These are phyloP conservation scores for Danio jaintianensis DNA, from an alignment of 2,797 vertebrate genomes.

Conservation along the genomic window DNA sequence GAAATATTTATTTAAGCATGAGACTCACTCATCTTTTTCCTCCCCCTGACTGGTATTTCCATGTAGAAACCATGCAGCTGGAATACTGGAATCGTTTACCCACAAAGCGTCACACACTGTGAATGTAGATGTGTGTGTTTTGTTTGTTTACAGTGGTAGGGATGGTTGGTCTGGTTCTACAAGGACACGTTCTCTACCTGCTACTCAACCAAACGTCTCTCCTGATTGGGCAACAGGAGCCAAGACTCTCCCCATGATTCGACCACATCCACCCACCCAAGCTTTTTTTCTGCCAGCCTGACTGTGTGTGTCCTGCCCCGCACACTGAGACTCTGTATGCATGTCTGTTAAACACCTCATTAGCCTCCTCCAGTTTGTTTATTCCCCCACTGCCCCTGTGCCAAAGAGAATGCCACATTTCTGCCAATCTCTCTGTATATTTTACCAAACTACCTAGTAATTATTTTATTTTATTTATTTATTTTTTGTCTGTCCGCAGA, in stretches of 20 bases:
- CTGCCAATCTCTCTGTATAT: not conserved
- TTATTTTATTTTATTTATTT: too few species aligned
- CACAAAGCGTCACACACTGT: not conserved
- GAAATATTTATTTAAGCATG: not conserved
- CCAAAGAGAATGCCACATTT: not conserved
- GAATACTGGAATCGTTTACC: not conserved
- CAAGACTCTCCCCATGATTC: not conserved
- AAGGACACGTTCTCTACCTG: slow-evolving; percentile 31
- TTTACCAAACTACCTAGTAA: not conserved
- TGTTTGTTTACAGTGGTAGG: slow-evolving; percentile 7
- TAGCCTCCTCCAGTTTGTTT: slow-evolving; percentile 14
- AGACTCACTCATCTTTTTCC: not conserved
- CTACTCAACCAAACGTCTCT: slow-evolving; percentile 5
- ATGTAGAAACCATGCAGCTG: not conserved
- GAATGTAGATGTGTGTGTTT: not conserved
- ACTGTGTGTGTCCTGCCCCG: slow-evolving; percentile 44
- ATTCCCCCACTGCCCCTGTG: not conserved
- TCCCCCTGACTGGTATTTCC: slow-evolving; percentile 14
- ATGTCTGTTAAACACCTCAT: slow-evolving; percentile 31
- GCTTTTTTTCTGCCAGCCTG: not conserved
- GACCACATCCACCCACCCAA: slow-evolving; percentile 26
- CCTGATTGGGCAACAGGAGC: slow-evolving; percentile 7
- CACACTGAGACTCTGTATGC: slow-evolving; percentile 16
- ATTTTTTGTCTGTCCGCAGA: not conserved
- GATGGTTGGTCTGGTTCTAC: slow-evolving; percentile 21